Evolutionary conservation across 2,888 invertebrate species (phyloP), one percentile per base, ranked within the genome.

Genomic region (Scaptomyza cyrtandrae): DNA sequence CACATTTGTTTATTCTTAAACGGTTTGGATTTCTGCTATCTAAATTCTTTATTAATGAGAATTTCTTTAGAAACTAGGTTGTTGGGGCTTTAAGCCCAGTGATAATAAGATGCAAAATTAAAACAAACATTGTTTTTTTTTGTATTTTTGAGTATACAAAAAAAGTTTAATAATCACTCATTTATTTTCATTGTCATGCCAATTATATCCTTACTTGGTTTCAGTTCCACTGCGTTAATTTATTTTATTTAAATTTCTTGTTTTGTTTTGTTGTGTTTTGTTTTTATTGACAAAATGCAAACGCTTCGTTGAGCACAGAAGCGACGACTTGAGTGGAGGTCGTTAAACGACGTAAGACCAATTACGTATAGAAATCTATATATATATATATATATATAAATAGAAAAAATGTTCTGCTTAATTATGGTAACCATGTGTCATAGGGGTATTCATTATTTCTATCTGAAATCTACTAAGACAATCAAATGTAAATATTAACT

Each of bases 151-250:
- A 13, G 2, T 6, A 37, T 45, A 46, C 19, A 16, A 33, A 63
- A 45, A 9, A 58, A 57, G 19, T 19, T 35, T 49, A 37, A 16
- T 19, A 54, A 46, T 24, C 31, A 10, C 45, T 49, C n/a, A 6
- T 54, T 31, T 57, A 11, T 37, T 49, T 64, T 13, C 44, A 63
- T 53, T 67, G 57, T 62, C 61, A 76, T 58, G 49, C 63, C 72
- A 75, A 69, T 71, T 72, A 66, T 69, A 53, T 74, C 77, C 80
- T 61, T 71, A 82, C 64, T 65, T 80, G 80, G 80, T 13, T 31
- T 44, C 56, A 77, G 83, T 80, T 80, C 80, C 83, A 82, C 59
- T 53, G 73, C 79, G 70, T 73, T 73, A 81, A 73, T 53, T 75
- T 39, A 67, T 56, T 55, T 64, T 68, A 59, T 75, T 66, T 59